phyloP scores from a whole-genome alignment of 2,888 invertebrate genomes.

The Lacanobia oleracea region DNA sequence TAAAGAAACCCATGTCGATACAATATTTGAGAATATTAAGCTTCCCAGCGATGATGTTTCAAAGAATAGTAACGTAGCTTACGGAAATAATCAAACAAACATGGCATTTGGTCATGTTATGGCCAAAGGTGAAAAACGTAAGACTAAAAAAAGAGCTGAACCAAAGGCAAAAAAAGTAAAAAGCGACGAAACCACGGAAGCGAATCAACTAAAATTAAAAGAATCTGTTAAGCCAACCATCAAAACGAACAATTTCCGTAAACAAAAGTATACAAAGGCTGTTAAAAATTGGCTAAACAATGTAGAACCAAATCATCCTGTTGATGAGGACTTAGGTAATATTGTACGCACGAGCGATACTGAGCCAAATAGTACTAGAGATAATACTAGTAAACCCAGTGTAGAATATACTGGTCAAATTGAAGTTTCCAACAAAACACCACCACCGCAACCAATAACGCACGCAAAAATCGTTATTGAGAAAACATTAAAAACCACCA shows the following conservation, averaged over 20 bases:
- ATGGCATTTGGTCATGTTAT: neutral
- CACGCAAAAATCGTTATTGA: conserved; percentile 33
- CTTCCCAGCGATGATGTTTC: conserved; percentile 6
- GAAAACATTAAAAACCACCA: conserved; percentile 55
- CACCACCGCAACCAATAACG: neutral
- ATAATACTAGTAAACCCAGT: neutral
- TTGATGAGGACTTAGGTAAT: conserved; percentile 45
- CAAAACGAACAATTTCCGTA: conserved; percentile 66
- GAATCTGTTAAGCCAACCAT: conserved; percentile 7
- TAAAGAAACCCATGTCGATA: conserved; percentile 4
- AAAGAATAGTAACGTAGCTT: conserved; percentile 3
- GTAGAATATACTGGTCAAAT: conserved; percentile 18
- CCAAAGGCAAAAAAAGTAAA: conserved; percentile 33
- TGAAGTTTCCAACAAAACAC: neutral
- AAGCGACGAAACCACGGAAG: neutral
- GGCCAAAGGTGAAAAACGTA: conserved; percentile 37
- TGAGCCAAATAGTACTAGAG: neutral
- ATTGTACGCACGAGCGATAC: conserved; percentile 9
- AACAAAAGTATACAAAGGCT: conserved; percentile 78
- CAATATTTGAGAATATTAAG: conserved; percentile 10
- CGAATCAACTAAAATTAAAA: neutral
- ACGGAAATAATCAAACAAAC: neutral
- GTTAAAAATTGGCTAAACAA: conserved; percentile 82
- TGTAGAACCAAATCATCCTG: conserved; percentile 64
- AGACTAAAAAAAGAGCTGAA: conserved; percentile 8